Evolutionary conservation across 35 echinoderm and acorn worm genomes (phyloP).

Genomic region (Apostichopus californicus): DNA sequence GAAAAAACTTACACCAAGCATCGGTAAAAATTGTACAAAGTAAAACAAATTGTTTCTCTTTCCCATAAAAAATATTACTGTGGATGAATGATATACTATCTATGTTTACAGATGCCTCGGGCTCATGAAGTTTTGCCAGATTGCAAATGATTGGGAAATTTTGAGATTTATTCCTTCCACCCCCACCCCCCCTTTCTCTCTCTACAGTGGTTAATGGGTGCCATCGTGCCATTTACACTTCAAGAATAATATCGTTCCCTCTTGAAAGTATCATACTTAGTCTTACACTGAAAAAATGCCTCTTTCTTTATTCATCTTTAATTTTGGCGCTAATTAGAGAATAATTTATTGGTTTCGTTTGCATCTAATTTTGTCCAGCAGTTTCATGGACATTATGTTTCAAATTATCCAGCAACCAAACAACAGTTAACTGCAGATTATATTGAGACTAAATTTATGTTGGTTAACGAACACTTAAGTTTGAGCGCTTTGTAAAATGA

Average conservation of each 20-base stretch:
- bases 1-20: conserved; percentile 22
- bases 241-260: neutral
- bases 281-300: neutral
- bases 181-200: too few relatives aligned
- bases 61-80: conserved; percentile 6
- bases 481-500: too few relatives aligned
- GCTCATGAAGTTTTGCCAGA: neutral
- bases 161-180: neutral
- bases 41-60: conserved; percentile 47
- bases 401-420: too few relatives aligned
- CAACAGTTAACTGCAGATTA: too few relatives aligned
- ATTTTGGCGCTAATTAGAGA: neutral
- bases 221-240: neutral
- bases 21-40: conserved; percentile 14
- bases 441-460: too few relatives aligned
- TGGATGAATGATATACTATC: conserved; percentile 34
- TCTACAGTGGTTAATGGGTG: neutral
- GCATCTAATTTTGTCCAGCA: too few relatives aligned
- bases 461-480: too few relatives aligned
- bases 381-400: too few relatives aligned
- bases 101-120: conserved; percentile 17
- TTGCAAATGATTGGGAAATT: neutral
- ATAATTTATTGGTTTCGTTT: too few relatives aligned
- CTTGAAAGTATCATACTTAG: too few relatives aligned
- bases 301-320: neutral